Evolutionary conservation across 2,888 invertebrate species (phyloP).

Genomic region (Dendrolimus pini): DNA sequence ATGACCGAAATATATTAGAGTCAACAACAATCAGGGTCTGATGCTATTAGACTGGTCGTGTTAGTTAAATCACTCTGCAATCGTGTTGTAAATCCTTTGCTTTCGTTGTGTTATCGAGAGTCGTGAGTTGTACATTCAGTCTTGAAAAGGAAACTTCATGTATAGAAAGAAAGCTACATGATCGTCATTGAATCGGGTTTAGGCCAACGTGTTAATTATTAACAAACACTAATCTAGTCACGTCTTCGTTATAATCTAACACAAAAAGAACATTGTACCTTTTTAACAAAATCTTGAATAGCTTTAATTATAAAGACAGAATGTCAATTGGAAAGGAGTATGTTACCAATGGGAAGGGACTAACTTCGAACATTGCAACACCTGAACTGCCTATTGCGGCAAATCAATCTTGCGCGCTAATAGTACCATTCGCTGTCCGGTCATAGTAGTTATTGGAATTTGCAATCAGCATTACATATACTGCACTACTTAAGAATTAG

Average conservation of each 20-base stretch:
- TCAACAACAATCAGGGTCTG: too few relatives aligned
- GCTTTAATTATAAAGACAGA: too few relatives aligned
- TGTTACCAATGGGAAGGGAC: constrained; percentile 52
- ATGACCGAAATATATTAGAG: too few relatives aligned
- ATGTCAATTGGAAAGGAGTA: constrained; percentile 22
- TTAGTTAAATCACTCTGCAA: constrained; percentile 39
- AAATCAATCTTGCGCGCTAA: constrained; percentile 58
- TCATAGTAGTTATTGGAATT: constrained; percentile 34
- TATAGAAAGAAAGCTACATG: neutral
- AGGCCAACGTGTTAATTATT: neutral
- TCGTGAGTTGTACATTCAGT: constrained; percentile 51
- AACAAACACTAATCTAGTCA: constrained; percentile 12
- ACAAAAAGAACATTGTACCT: too few relatives aligned
- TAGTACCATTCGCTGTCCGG: constrained; percentile 41
- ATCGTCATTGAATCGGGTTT: neutral
- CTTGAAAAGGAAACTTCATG: constrained; percentile 35
- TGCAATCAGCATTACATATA: constrained; percentile 11
- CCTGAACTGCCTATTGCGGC: constrained; percentile 43
- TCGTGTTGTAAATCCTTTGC: constrained; percentile 46
- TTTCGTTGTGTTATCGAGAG: constrained; percentile 52
- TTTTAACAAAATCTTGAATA: too few relatives aligned
- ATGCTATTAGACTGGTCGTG: constrained; percentile 24
- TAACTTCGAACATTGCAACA: constrained; percentile 38
- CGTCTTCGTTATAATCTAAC: neutral
- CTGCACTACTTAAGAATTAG: neutral